Base-by-base conservation (phyloP, 2,797 vertebrate genomes). In the Microctenopoma stevenorrisi region DNA sequence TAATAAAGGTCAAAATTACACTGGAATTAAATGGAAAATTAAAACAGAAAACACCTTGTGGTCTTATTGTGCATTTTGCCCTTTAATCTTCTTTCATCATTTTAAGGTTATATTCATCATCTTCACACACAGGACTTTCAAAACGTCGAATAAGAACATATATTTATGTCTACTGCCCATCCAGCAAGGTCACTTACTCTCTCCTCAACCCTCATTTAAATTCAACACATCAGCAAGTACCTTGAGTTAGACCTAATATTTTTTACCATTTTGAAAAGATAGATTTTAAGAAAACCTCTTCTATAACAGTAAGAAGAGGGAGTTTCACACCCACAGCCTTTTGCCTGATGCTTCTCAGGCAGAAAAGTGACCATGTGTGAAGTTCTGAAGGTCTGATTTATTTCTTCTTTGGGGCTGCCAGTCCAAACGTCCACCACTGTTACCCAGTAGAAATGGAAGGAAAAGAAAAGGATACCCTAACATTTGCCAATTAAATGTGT, bases 1-100 rank as follows among this genome's bases (percentile, higher is more conserved):
- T 80, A 84, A 84, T 83, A 84, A 84, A 75, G 60, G 56, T 66
- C 54, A 78, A 64, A 80, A 88, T 87, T 81, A 79, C 60, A 54
- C 69, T 26, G 14, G 46, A 69, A 54, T 63, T 7, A 3, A 22
- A 68, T 47, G 26, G 7, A 72, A 76, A 72, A 48, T 53, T 5
- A 55, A 69, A 68, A 18, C 6, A 15, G 7, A 59, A 60, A 50
- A 64, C 51, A 64, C 42, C 30, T 55, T 52, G 46, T 10, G n/a
- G 14, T 51, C 10, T 64, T 4, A 13, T 7, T 35, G 18, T 67
- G 11, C 3, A 38, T 38, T 64, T 16, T 54, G 7, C 15, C 51
- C 14, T 46, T 68, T 52, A 22, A 72, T 53, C 30, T 42, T 16
- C 13, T 47, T 67, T 57, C 50, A 4, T 30, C 52, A 37, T 40